A percentile compares a stretch with the other conserved stretches of the same genome.
phyloP scores from a whole-genome alignment of 2,888 invertebrate species.

The Gortyna flavago region DNA sequence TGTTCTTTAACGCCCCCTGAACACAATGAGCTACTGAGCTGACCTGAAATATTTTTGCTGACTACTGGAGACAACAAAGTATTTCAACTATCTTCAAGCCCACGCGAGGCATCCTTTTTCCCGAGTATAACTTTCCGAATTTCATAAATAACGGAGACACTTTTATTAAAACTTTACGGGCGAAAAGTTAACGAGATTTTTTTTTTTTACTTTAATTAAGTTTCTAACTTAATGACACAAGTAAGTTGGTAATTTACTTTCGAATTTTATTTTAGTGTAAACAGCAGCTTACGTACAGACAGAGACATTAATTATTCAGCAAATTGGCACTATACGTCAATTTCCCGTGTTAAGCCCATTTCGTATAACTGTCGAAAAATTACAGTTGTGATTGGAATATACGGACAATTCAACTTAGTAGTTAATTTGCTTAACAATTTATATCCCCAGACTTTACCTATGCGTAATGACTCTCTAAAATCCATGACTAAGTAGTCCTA shows the following conservation, averaged over 20 bases:
- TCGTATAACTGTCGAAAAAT: not conserved
- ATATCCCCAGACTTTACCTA: not conserved
- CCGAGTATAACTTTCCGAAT: slow-evolving; percentile 24
- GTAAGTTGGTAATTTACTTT: slow-evolving; percentile 38
- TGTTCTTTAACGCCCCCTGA: not conserved
- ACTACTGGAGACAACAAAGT: not conserved
- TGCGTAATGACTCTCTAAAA: not conserved
- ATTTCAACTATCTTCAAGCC: not conserved
- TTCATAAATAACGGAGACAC: slow-evolving; percentile 25
- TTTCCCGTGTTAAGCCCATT: not conserved
- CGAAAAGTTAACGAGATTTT: slow-evolving; percentile 9
- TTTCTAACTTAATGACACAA: slow-evolving; percentile 27
- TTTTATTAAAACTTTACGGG: slow-evolving; percentile 37
- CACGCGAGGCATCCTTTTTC: not conserved
- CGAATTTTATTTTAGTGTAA: slow-evolving; percentile 8
- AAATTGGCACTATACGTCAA: not conserved
- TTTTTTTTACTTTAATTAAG: slow-evolving; percentile 43
- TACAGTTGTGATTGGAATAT: no score
- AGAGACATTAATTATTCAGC: not conserved
- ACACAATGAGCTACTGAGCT: no score
- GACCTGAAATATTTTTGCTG: not conserved
- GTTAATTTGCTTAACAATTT: not conserved
- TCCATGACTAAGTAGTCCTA: slow-evolving; percentile 6
- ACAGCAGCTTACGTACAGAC: not conserved
- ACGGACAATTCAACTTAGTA: not conserved